A percentile compares a stretch with the other conserved stretches of the same genome.
Conservation (phyloP, 1,140 invertebrate genomes). For the Scylla paramamosain region DNA sequence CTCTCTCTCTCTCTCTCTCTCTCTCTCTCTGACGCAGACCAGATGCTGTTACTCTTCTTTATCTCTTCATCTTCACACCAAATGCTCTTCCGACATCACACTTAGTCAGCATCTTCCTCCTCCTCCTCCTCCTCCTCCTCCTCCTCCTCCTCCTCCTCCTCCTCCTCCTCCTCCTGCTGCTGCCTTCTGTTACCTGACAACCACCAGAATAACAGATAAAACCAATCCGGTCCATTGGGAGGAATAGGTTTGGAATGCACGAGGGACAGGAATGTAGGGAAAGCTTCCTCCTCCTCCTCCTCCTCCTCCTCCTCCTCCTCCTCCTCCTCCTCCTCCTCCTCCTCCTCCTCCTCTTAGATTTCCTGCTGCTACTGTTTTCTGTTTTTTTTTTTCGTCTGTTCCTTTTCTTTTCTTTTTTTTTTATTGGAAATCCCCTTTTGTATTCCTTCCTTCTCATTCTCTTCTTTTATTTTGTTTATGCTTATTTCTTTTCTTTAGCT, state of each 20-base stretch:
- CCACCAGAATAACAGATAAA: conserved; percentile 54
- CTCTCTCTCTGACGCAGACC: neutral
- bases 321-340: too few species aligned
- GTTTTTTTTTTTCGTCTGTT: neutral
- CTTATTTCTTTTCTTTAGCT: too few species aligned
- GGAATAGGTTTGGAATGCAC: neutral
- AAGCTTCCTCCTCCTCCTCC: neutral
- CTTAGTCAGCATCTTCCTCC: neutral
- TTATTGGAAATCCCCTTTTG: too few species aligned
- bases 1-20: too few species aligned
- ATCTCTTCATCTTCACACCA: conserved; percentile 13
- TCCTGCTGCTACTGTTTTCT: too few species aligned
- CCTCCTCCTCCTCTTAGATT: too few species aligned
- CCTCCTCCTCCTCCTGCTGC: neutral
- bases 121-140: conserved; percentile 35
- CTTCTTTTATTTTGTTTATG: too few species aligned
- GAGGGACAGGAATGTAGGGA: neutral
- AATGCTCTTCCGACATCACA: neutral
- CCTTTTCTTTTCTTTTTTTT: neutral
- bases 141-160: conserved; percentile 17
- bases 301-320: too few species aligned
- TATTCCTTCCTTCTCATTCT: too few species aligned
- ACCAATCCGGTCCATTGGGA: neutral
- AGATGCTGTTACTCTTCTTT: neutral
- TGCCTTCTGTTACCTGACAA: neutral